Percentiles rank a stretch among this genome's conserved stretches.
phyloP scores from a whole-genome alignment of 1,140 invertebrate genomes.

The Conopomorpha cramerella region DNA sequence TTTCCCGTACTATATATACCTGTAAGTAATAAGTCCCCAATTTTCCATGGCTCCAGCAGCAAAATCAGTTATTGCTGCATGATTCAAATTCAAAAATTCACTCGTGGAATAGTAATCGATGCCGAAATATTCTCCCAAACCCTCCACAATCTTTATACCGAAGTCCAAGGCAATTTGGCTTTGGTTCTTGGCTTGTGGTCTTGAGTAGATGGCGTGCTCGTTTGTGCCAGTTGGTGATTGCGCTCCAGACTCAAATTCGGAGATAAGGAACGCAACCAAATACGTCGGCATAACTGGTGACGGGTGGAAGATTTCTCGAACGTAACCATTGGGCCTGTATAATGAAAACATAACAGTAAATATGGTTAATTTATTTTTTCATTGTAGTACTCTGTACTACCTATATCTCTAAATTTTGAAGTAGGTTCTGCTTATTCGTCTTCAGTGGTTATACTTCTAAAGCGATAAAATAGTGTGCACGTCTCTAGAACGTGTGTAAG shows the following conservation, averaged over 20 bases:
- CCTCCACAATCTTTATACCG: conserved; percentile 44
- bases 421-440: too few relatives aligned
- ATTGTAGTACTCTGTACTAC: too few relatives aligned
- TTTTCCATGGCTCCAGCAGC: conserved; percentile 73
- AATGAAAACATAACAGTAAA: background rate
- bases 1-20: too few relatives aligned
- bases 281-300: conserved; percentile 85
- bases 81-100: conserved; percentile 59
- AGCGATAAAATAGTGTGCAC: too few relatives aligned
- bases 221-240: conserved; percentile 20
- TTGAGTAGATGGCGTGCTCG: conserved; percentile 70
- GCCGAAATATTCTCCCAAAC: conserved; percentile 35
- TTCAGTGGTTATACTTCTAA: too few relatives aligned
- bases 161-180: conserved; percentile 47
- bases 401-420: too few relatives aligned
- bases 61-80: conserved; percentile 74
- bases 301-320: conserved; percentile 62
- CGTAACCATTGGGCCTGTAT: conserved; percentile 33
- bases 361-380: conserved; percentile 9
- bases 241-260: conserved; percentile 32
- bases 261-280: conserved; percentile 77
- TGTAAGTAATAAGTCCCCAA: conserved; percentile 71
- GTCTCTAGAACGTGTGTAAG: too few relatives aligned
- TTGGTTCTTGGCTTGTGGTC: conserved; percentile 69
- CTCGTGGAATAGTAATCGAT: conserved; percentile 42